A percentile compares a stretch with the other conserved stretches of the same genome.
phyloP scores from a whole-genome alignment of 1,140 invertebrate genomes.

The Drosophila nasuta region DNA sequence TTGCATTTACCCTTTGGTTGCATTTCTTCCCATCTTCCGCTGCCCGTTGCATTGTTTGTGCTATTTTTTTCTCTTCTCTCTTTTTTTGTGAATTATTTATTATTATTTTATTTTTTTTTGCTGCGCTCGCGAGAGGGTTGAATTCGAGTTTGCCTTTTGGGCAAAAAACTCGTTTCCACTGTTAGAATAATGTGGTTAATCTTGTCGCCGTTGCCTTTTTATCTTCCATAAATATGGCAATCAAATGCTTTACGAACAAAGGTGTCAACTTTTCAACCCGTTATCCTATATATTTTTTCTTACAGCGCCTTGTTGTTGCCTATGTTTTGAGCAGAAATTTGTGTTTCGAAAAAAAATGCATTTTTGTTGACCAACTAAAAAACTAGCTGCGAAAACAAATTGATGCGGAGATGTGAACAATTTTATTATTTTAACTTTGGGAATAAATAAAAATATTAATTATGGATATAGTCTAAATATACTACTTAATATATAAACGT shows the following conservation, averaged over 20 bases:
- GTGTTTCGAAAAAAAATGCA: not conserved
- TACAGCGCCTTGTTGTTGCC: not conserved
- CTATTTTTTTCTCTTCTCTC: slow-evolving; percentile 38
- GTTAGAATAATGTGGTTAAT: slow-evolving; percentile 80
- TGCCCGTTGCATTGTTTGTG: slow-evolving; percentile 55
- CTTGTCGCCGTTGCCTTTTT: slow-evolving; percentile 82
- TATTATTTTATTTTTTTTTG: slow-evolving; percentile 23
- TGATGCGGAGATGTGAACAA: not conserved
- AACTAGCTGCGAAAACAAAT: not conserved
- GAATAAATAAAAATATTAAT: no score
- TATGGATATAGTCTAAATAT: no score
- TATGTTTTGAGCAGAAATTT: not conserved
- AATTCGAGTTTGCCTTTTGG: slow-evolving; percentile 65
- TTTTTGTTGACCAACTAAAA: not conserved
- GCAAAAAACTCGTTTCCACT: slow-evolving; percentile 54
- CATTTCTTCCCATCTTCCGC: slow-evolving; percentile 39
- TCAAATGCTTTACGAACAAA: slow-evolving; percentile 76
- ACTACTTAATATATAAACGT: no score
- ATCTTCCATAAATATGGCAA: slow-evolving; percentile 81
- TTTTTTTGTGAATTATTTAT: slow-evolving; percentile 37
- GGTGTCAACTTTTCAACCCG: slow-evolving; percentile 66
- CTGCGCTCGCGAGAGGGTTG: slow-evolving; percentile 38
- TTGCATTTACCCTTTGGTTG: slow-evolving; percentile 62
- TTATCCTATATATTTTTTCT: slow-evolving; percentile 1
- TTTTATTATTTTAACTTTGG: no score